A percentile compares a stretch with the other conserved stretches of the same genome.
phyloP scores from a whole-genome alignment of 2,797 vertebrate species.

The Kryptolebias ocellatus region DNA sequence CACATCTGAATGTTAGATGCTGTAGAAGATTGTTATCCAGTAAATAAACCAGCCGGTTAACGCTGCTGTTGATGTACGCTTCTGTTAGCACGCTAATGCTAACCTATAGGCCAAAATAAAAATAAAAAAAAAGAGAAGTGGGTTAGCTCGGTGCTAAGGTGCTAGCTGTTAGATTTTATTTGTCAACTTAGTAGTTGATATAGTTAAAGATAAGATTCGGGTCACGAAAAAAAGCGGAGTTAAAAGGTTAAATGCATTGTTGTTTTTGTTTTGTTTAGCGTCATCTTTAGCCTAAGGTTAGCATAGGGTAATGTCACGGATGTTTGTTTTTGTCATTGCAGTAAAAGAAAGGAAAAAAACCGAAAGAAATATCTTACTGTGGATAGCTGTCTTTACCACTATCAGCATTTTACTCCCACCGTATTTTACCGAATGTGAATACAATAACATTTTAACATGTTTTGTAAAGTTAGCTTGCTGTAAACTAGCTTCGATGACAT shows the following conservation, averaged over 20 bases:
- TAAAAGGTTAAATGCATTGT: accelerated
- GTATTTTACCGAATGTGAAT: not conserved
- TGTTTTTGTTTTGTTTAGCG: not conserved
- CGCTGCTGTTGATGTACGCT: not conserved
- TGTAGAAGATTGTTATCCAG: not conserved
- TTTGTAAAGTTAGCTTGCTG: constrained; percentile 5
- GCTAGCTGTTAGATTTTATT: not conserved
- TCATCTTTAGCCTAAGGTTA: constrained; percentile 12
- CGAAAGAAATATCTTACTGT: not conserved
- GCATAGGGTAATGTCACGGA: not conserved
- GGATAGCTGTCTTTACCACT: not conserved
- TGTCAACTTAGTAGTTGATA: not conserved
- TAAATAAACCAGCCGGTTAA: constrained; percentile 5
- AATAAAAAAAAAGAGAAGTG: constrained; percentile 20
- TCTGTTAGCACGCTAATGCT: constrained; percentile 31
- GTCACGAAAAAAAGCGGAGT: not conserved
- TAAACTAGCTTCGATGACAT: not conserved
- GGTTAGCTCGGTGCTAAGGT: not conserved
- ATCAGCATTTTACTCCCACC: not conserved
- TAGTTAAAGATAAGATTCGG: not conserved
- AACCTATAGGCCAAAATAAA: constrained; percentile 26
- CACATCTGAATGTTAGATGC: not conserved
- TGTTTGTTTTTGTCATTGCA: constrained; percentile 11
- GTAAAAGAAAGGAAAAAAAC: too few relatives aligned
- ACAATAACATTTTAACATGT: not conserved